Evolutionary conservation across 2,888 invertebrate genomes (phyloP).

Genomic region (Acheta domesticus): DNA sequence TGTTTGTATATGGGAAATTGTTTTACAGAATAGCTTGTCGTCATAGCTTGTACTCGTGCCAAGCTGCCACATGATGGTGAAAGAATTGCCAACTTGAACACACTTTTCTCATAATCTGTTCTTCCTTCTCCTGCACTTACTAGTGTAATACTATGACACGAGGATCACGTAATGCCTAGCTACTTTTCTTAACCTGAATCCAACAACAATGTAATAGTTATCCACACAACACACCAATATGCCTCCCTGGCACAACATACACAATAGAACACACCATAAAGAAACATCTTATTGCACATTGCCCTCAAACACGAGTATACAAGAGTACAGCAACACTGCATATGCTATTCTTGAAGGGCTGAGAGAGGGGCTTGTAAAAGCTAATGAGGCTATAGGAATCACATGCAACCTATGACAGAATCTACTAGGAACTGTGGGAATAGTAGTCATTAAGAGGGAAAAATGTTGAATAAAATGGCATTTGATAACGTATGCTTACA

Average conservation of each 20-base stretch:
- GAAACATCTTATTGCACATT: slow-evolving; percentile 24
- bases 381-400: neutral
- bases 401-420: neutral
- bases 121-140: neutral
- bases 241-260: slow-evolving; percentile 4
- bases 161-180: neutral
- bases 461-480: neutral
- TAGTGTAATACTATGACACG: neutral
- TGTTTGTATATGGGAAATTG: neutral
- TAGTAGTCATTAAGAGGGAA: neutral
- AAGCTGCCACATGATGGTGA: neutral
- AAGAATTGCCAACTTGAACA: neutral
- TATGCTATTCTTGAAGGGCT: neutral
- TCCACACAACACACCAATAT: neutral
- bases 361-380: neutral
- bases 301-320: neutral
- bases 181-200: slow-evolving; percentile 10
- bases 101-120: neutral
- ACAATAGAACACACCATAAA: slow-evolving; percentile 11
- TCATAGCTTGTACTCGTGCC: neutral
- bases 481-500: neutral
- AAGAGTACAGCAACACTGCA: slow-evolving; percentile 22
- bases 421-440: slow-evolving; percentile 18
- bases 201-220: neutral
- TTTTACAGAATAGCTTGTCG: neutral